Base-by-base conservation (phyloP, 2,797 vertebrate species). In the Onychomys arenicola region DNA sequence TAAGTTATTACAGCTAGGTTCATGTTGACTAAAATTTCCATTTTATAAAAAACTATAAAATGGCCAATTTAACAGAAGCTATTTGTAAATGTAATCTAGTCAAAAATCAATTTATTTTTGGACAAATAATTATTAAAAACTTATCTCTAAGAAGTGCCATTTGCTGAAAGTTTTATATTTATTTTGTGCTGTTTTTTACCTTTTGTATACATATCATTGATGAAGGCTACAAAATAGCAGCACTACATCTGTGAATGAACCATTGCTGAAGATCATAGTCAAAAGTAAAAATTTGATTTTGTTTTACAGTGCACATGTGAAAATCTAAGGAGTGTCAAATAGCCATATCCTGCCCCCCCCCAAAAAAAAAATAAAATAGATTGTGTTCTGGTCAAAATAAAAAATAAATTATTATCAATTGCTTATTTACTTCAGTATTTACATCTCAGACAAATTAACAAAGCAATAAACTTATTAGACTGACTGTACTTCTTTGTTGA, bases 391-490 rank as follows among this genome's bases (percentile, higher is more conserved):
- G n/a, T 43, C 32, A 63, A 94, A 92, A 91, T 83, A 9, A 88
- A 88, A 94, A 21, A 81, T 49, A 91, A 95, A 55, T 95, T 10
- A 55, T 95, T 10, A 32, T 86, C 17, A 90, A 91, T 95, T 88
- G 34, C 17, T 88, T 76, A 59, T 85, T 93, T 89, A 49, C 21
- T 6, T 93, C 8, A 93, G 3, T 37, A 69, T 82, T 91, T 94
- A 78, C 2, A 75, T 87, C 12, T 78, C 14, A 91, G 81, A 82
- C 95, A 85, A 75, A 43, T 57, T 61, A 88, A 77, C 10, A 91
- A 96, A 90, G 5, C 27, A 92, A n/a, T 87, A 76, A 91, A 11
- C 10, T 11, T 37, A 25, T 59, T 88, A 88, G 46, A 71, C 85
- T 23, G 14, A 93, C 49, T 84, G 25, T 82, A 82, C n/a, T 82